Evolutionary conservation across 2,888 invertebrate genomes (phyloP).

Genomic region (Diaphora mendica): DNA sequence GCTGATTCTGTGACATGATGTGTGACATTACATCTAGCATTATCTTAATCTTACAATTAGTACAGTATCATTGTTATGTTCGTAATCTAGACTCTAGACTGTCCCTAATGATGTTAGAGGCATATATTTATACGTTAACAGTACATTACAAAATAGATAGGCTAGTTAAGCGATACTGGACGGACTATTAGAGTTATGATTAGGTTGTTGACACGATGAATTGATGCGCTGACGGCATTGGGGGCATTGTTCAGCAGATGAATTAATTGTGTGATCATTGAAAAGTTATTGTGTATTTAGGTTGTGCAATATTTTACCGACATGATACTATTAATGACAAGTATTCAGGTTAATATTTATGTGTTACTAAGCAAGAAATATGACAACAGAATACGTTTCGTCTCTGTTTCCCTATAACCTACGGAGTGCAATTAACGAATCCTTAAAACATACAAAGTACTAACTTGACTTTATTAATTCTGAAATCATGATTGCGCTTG

Average conservation of each 20-base stretch:
- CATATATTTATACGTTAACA: background rate
- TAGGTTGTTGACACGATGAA: slow-evolving; percentile 26
- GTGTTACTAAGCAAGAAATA: background rate
- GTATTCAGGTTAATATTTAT: slow-evolving; percentile 5
- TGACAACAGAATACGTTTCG: no score
- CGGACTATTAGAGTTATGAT: slow-evolving; percentile 16
- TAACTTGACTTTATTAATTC: no score
- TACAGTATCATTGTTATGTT: background rate
- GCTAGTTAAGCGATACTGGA: slow-evolving; percentile 1
- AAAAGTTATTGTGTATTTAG: slow-evolving; percentile 6
- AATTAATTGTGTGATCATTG: slow-evolving; percentile 18
- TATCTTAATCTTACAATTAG: background rate
- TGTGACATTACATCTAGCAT: background rate
- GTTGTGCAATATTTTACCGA: slow-evolving; percentile 13
- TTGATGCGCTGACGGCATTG: slow-evolving; percentile 28
- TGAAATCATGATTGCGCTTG: no score
- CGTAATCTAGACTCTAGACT: slow-evolving; percentile 1
- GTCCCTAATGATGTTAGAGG: background rate
- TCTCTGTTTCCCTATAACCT: no score
- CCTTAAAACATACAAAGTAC: no score
- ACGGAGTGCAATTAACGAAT: no score
- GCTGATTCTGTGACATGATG: background rate
- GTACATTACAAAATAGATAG: background rate
- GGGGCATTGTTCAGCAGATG: slow-evolving; percentile 11
- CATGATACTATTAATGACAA: background rate